These are phyloP conservation scores for Eupithecia exiguata DNA, from an alignment of 2,888 invertebrate genomes.

Conservation along the genomic window DNA sequence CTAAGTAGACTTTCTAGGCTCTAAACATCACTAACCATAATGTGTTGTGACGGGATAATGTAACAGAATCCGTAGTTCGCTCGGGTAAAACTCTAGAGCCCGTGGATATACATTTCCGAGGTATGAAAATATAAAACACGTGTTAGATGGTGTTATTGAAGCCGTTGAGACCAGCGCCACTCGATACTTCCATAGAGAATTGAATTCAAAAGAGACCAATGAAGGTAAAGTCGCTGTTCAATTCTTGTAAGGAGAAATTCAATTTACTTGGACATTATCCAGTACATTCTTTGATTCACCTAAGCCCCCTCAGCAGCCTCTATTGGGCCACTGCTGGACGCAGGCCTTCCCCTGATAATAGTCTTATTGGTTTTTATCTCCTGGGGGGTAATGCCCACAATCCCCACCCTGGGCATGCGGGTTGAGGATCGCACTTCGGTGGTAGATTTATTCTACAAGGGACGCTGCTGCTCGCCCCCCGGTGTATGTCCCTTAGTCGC, in stretches of 20 bases:
- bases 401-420: no score
- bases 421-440: no score
- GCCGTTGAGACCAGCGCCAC: conserved; percentile 48
- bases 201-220: conserved; percentile 9
- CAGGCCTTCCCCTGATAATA: no score
- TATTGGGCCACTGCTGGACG: no score
- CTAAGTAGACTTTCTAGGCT: neutral
- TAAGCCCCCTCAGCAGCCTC: no score
- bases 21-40: conserved; percentile 18
- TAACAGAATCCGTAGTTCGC: conserved; percentile 38
- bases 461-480: no score
- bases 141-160: conserved; percentile 45
- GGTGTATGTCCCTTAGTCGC: no score
- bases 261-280: neutral
- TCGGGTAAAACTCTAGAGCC: conserved; percentile 23
- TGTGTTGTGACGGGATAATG: conserved; percentile 30
- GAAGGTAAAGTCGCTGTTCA: neutral
- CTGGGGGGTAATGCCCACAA: no score
- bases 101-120: conserved; percentile 41
- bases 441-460: no score
- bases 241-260: neutral
- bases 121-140: conserved; percentile 64
- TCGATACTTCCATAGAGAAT: conserved; percentile 38
- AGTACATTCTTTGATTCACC: neutral
- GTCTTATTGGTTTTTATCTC: no score